Base-by-base conservation (phyloP, 1,140 invertebrate genomes). In the Papilio polyxenes region DNA sequence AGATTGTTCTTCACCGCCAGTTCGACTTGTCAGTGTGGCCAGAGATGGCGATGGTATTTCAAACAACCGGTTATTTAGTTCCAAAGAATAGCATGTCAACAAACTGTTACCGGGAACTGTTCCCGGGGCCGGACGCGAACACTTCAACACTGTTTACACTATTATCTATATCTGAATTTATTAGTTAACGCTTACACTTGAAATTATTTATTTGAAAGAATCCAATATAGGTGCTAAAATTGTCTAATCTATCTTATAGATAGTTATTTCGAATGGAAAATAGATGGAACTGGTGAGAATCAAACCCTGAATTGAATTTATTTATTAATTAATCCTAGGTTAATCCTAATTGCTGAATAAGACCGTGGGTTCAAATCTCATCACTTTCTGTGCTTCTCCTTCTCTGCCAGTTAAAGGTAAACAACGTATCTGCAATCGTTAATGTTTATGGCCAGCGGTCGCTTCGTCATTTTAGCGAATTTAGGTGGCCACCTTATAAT, bases 31-130 rank as follows among this genome's bases (percentile, higher is more conserved):
- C 9, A 15, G 7, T n/a, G 31, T 37, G 10, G 4, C 76, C 81
- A 77, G 69, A 82, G 72, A 85, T 84, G 81, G 75, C 84, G 72
- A 85, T 84, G 82, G 82, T 51, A 82, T 74, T 82, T 82, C 82
- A 83, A 83, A 84, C 78, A 85, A 86, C 86, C 82, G 84, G 86
- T 87, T 85, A 87, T 85, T 87, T 85, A 83, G 82, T 79, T 84
- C 81, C 79, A 76, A 87, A 87, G 84, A 87, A 87, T 85, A 80
- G 81, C 44, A 83, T 85, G 84, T 87, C 86, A 87, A 87, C 85
- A 87, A 84, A 84, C 84, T 85, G 85, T 37, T 86, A 83, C 85
- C 31, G 74, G 79, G 84, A 86, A 85, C 83, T 86, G 62, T 37
- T 72, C 65, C 31, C 5, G 23, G 4, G 23, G 11, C 65, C 65